Evolutionary conservation across 1,140 invertebrate species (phyloP).

Genomic region (Chironomus striatipennis): DNA sequence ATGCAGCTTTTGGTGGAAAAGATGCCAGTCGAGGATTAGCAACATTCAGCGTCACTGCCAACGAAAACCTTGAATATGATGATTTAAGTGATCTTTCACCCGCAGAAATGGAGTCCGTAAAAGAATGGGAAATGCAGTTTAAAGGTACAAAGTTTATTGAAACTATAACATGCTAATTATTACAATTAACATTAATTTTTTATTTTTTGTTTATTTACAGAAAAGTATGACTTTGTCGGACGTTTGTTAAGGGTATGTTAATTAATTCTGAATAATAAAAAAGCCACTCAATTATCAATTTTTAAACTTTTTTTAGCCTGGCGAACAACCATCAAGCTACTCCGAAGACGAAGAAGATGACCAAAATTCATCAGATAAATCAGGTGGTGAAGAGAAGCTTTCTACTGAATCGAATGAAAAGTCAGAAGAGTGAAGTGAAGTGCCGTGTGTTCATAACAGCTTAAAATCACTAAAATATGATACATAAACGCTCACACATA

Average conservation of each 20-base stretch:
- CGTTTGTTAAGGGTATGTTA: conserved; percentile 56
- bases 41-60: conserved; percentile 78
- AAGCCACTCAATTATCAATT: not conserved
- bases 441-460: not conserved
- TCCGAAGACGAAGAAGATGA: conserved; percentile 81
- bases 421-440: not conserved
- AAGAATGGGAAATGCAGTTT: conserved; percentile 96
- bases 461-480: not conserved
- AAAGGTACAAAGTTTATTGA: conserved; percentile 56
- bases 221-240: conserved; percentile 92
- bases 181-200: not conserved
- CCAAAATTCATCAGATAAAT: conserved; percentile 29
- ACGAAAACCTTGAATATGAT: conserved; percentile 82
- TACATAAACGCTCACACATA: too few relatives aligned
- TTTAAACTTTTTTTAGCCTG: conserved; percentile 48
- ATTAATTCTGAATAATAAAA: not conserved
- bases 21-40: conserved; percentile 92
- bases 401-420: conserved; percentile 25
- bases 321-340: conserved; percentile 84
- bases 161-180: not conserved
- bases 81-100: conserved; percentile 88
- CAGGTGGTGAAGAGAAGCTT: conserved; percentile 39
- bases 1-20: conserved; percentile 87
- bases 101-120: conserved; percentile 76
- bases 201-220: conserved; percentile 44